Evolutionary conservation across 92 coral and sea anemone genomes (phyloP).

Genomic region (Siderastrea siderea): DNA sequence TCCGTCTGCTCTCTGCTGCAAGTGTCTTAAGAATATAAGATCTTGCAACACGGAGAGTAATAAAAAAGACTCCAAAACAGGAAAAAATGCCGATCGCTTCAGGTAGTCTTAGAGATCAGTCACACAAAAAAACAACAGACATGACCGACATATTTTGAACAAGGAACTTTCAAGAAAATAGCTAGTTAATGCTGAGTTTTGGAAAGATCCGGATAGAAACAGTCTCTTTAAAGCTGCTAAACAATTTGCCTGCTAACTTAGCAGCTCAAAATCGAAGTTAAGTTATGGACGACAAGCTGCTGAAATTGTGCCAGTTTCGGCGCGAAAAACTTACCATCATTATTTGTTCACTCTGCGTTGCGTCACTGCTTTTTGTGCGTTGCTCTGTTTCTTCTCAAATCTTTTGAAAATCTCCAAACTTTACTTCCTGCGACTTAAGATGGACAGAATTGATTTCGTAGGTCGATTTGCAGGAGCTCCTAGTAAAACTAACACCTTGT

Average conservation of each 20-base stretch:
- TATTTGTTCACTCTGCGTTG: neutral
- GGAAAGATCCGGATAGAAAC: neutral
- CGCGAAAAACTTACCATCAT: conserved; percentile 57
- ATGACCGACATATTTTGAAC: neutral
- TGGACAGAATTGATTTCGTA: neutral
- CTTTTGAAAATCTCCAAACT: neutral
- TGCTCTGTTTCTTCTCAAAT: neutral
- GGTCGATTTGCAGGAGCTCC: neutral
- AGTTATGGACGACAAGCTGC: neutral
- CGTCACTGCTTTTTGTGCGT: neutral
- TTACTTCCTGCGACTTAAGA: neutral
- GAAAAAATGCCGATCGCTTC: conserved; percentile 33
- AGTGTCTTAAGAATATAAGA: neutral
- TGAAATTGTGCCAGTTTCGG: conserved; percentile 22
- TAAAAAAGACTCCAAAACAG: conserved; percentile 20
- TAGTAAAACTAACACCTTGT: neutral
- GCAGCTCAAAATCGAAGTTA: neutral
- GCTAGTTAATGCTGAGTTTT: neutral
- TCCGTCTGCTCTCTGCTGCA: neutral
- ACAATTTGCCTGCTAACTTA: neutral
- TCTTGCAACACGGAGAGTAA: neutral
- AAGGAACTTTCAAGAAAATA: neutral
- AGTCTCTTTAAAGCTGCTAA: neutral
- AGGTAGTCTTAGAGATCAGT: conserved; percentile 7
- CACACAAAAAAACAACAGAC: neutral